These are phyloP conservation scores for Tylochromis polylepis DNA, from an alignment of 2,113 vertebrate species.

Conservation along the genomic window DNA sequence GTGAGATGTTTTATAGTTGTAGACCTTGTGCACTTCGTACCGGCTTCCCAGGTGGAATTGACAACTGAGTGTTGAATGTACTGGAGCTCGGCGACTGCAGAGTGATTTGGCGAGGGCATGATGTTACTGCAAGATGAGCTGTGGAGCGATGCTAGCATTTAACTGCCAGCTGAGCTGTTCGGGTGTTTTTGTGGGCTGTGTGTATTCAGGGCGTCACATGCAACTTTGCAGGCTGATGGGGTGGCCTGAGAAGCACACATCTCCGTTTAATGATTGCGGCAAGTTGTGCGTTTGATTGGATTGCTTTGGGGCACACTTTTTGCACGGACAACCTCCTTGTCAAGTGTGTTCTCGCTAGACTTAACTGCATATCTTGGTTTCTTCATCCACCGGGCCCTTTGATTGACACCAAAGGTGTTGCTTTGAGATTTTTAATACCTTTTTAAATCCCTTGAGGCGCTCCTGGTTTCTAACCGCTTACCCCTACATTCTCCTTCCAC, in stretches of 20 bases:
- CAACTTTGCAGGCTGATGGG: constrained; percentile 10
- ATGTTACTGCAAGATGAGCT: constrained; percentile 26
- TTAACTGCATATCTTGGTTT: constrained; percentile 50
- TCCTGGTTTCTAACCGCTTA: neutral
- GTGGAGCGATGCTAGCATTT: neutral
- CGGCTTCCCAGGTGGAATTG: neutral
- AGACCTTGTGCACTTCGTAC: neutral
- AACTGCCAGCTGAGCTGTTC: constrained; percentile 12
- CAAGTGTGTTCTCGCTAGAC: constrained; percentile 35
- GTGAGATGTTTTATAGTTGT: neutral
- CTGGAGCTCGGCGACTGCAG: neutral
- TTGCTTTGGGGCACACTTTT: constrained; percentile 58
- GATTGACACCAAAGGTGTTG: constrained; percentile 70
- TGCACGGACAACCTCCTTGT: constrained; percentile 47
- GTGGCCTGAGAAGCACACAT: neutral
- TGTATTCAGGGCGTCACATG: constrained; percentile 18
- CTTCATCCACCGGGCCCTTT: constrained; percentile 51
- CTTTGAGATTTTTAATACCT: constrained; percentile 66
- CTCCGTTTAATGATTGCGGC: constrained; percentile 56
- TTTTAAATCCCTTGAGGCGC: constrained; percentile 39
- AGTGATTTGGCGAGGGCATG: neutral
- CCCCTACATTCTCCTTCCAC: constrained; percentile 8
- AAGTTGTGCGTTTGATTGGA: constrained; percentile 51
- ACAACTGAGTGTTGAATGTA: neutral
- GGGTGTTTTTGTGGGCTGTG: neutral